Evolutionary conservation across 2,888 invertebrate species (phyloP).

Genomic region (Cerceris ruficornis): DNA sequence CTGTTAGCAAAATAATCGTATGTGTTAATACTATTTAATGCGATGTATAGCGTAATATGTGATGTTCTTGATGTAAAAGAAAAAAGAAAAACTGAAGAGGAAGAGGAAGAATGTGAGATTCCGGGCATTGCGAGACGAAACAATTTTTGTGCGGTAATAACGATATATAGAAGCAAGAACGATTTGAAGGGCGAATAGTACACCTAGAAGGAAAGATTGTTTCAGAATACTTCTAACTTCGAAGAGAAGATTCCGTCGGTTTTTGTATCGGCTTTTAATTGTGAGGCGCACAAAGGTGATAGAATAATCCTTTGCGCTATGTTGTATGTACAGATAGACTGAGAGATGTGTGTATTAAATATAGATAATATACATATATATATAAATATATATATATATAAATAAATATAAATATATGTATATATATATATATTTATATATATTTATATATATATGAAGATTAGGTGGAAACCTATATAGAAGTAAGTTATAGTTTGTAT

Average conservation of each 20-base stretch:
- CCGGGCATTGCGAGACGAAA: constrained; percentile 31
- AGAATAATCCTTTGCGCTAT: constrained; percentile 52
- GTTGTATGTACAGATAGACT: constrained; percentile 76
- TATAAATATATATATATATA: no score
- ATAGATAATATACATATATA: constrained; percentile 50
- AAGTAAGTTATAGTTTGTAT: constrained; percentile 64
- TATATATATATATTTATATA: no score
- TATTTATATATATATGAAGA: constrained; percentile 30
- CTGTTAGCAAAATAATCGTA: constrained; percentile 25
- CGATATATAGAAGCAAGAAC: constrained; percentile 19
- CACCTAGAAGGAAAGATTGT: constrained; percentile 26
- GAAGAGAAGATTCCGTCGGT: constrained; percentile 52
- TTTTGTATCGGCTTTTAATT: constrained; percentile 62
- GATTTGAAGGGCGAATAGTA: constrained; percentile 17
- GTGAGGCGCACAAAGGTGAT: constrained; percentile 41
- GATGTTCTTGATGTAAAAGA: constrained; percentile 26
- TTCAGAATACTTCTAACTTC: constrained; percentile 42
- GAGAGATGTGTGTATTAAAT: constrained; percentile 69
- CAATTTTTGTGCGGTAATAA: constrained; percentile 16
- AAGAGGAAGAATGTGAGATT: no score
- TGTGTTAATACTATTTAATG: constrained; percentile 38
- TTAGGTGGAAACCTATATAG: constrained; percentile 47
- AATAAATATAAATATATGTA: no score
- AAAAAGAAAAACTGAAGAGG: constrained; percentile 17
- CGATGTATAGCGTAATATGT: constrained; percentile 41